Conservation (phyloP, 2,113 vertebrate species). For the Mirounga angustirostris region DNA sequence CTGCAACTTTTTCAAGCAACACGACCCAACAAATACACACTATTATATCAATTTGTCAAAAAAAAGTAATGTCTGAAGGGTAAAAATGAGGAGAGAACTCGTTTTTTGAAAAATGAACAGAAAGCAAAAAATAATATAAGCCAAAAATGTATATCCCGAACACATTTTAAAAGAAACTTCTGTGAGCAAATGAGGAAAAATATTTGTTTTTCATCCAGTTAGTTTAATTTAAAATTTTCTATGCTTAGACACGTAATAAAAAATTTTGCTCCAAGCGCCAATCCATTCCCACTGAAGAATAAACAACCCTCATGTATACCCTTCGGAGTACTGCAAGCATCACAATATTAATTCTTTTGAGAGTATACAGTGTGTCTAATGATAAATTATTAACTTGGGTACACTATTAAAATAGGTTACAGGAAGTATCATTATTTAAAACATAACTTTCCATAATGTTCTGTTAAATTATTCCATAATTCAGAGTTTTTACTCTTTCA, state of each 20-base stretch:
- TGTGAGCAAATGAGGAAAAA: constrained; percentile 36
- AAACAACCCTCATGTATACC: background rate
- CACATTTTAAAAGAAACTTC: constrained; percentile 12
- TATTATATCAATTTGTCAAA: background rate
- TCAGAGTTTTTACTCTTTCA: constrained; percentile 44
- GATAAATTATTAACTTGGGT: background rate
- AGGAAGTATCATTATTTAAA: constrained; percentile 44
- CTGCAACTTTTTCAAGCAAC: background rate
- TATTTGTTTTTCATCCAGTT: background rate
- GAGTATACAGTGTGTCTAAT: background rate
- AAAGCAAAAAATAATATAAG: background rate
- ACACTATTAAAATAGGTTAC: background rate
- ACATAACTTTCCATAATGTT: constrained; percentile 9
- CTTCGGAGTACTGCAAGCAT: background rate
- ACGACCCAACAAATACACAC: background rate
- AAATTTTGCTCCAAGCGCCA: background rate
- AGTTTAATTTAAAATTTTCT: constrained; percentile 52
- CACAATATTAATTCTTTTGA: background rate
- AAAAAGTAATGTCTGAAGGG: background rate
- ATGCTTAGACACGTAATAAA: constrained; percentile 31
- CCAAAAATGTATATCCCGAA: background rate
- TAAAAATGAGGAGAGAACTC: background rate
- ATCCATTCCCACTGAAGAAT: constrained; percentile 8
- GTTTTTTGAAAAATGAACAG: background rate
- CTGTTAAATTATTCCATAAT: background rate